Conservation (phyloP, 1,140 invertebrate genomes). For the Rhagoletis zephyria region DNA sequence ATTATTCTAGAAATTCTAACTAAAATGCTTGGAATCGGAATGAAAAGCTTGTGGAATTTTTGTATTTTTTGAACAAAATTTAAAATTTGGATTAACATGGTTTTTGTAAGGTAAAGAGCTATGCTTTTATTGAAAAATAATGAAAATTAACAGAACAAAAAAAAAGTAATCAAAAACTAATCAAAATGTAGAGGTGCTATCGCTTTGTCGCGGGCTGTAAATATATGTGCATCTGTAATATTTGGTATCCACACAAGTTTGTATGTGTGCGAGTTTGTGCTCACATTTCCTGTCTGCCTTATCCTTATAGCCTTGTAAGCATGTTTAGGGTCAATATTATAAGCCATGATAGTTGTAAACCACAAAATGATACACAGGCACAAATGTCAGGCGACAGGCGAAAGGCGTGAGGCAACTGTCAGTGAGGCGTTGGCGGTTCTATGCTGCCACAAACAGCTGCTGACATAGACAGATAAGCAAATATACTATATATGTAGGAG, state of each 20-base stretch:
- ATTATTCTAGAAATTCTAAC: no score
- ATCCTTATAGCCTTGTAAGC: slow-evolving; percentile 59
- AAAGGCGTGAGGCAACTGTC: not conserved
- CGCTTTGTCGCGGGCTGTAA: no score
- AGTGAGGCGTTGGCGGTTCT: not conserved
- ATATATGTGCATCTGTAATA: not conserved
- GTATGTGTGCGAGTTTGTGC: not conserved
- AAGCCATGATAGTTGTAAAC: slow-evolving; percentile 70
- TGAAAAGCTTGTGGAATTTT: no score
- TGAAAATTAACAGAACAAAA: no score
- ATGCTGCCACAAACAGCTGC: not conserved
- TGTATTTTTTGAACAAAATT: no score
- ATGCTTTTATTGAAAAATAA: no score
- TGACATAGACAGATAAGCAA: not conserved
- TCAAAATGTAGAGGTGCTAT: no score
- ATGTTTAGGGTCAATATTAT: slow-evolving; percentile 70
- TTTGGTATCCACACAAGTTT: not conserved
- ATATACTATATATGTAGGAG: not conserved
- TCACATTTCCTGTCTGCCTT: not conserved
- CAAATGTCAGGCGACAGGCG: slow-evolving; percentile 19
- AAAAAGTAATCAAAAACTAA: no score
- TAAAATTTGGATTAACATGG: no score
- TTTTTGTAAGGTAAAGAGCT: no score
- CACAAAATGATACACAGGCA: slow-evolving; percentile 62
- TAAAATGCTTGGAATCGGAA: no score